Conservation (phyloP, 35 echinoderm and acorn worm species). For the Eucidaris tribuloides region DNA sequence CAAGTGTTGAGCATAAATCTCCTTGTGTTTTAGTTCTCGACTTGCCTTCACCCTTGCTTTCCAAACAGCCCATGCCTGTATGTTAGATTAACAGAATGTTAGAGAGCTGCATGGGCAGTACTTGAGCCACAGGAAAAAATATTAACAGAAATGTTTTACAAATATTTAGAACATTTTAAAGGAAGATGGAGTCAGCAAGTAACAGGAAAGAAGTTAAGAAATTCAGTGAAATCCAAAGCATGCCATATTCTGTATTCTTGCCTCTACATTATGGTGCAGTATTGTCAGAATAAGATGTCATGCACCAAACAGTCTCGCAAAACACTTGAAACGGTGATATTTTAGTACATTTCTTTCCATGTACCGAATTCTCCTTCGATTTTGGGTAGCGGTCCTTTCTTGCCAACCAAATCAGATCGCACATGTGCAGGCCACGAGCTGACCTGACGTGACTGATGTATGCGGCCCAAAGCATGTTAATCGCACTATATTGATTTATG, state of each 20-base stretch:
- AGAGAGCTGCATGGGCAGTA: neutral
- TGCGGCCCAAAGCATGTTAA: too few relatives aligned
- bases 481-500: too few relatives aligned
- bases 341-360: too few relatives aligned
- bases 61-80: conserved; percentile 55
- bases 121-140: neutral
- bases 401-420: too few relatives aligned
- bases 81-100: neutral
- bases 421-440: too few relatives aligned
- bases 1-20: neutral
- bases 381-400: too few relatives aligned
- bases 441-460: too few relatives aligned
- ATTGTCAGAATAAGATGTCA: neutral
- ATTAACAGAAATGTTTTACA: neutral
- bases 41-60: neutral
- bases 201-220: too few relatives aligned
- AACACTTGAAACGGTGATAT: too few relatives aligned
- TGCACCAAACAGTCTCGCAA: neutral
- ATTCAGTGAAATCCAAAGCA: neutral
- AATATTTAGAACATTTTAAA: neutral
- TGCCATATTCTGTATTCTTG: neutral
- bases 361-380: too few relatives aligned
- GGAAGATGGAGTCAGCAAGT: too few relatives aligned
- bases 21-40: conserved; percentile 25
- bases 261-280: too few relatives aligned